These are phyloP conservation scores for Trachurus trachurus DNA, from an alignment of 2,797 vertebrate species.

Conservation along the genomic window DNA sequence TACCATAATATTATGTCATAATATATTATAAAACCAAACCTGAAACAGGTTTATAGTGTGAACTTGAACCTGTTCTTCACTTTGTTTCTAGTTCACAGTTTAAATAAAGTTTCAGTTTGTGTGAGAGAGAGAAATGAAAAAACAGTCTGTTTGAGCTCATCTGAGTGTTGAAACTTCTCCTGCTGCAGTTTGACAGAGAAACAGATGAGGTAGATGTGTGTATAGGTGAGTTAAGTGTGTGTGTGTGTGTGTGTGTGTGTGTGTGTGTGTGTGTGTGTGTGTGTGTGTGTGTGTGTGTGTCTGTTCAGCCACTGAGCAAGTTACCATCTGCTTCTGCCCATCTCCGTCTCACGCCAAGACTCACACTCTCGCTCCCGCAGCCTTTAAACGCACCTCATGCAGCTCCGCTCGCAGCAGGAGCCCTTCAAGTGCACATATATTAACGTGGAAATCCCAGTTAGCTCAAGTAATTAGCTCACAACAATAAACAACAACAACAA, in stretches of 20 bases:
- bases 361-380: conserved; percentile 7
- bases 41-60: too few relatives aligned
- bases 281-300: conserved; percentile 36
- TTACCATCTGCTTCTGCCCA: conserved; percentile 81
- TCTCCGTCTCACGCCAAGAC: conserved; percentile 61
- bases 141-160: not conserved
- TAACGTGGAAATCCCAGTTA: conserved; percentile 34
- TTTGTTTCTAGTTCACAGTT: too few relatives aligned
- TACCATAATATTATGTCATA: too few relatives aligned
- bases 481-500: too few relatives aligned
- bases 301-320: conserved; percentile 66
- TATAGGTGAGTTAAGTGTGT: conserved; percentile 29
- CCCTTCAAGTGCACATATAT: conserved; percentile 38
- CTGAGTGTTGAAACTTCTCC: too few relatives aligned
- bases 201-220: conserved; percentile 31
- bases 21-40: too few relatives aligned
- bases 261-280: conserved; percentile 22
- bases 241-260: conserved; percentile 32
- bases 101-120: too few relatives aligned
- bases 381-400: conserved; percentile 31
- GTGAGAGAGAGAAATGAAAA: too few relatives aligned
- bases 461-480: conserved; percentile 34
- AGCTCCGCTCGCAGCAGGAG: conserved; percentile 39
- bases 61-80: too few relatives aligned
- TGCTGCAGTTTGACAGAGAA: conserved; percentile 3